Conservation (phyloP, 2,113 vertebrate species). For the Telmatochromis bifrenatus region DNA sequence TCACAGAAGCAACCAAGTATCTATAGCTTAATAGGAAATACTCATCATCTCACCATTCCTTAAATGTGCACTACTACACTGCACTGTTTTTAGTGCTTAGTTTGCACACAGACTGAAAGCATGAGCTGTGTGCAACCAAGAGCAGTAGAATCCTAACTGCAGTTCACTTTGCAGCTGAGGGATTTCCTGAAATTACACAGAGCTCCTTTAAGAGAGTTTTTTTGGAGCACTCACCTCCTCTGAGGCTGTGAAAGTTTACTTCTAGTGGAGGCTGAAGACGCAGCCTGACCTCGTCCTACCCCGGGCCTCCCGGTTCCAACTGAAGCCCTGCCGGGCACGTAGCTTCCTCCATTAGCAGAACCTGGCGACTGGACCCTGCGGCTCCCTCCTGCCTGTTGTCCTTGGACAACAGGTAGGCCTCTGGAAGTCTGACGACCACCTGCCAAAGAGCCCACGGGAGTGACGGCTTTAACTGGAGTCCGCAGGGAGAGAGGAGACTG, state of each 20-base stretch:
- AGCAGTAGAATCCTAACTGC: neutral
- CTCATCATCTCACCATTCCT: neutral
- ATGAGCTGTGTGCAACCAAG: neutral
- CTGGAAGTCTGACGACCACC: constrained; percentile 67
- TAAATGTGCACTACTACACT: neutral
- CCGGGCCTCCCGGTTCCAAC: constrained; percentile 49
- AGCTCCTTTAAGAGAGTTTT: neutral
- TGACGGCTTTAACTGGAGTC: constrained; percentile 73
- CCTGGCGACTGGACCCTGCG: constrained; percentile 70
- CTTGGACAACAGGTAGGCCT: constrained; percentile 61
- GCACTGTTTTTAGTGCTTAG: neutral
- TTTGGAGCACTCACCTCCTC: constrained; percentile 68
- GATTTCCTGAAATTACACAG: neutral
- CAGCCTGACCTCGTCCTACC: constrained; percentile 48
- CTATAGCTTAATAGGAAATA: neutral
- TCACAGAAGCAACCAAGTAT: neutral
- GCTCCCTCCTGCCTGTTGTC: neutral
- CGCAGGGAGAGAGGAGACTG: constrained; percentile 74
- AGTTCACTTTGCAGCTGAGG: neutral
- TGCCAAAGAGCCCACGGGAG: constrained; percentile 66
- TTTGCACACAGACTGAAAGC: neutral
- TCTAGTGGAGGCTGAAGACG: constrained; percentile 53
- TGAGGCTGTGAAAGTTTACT: constrained; percentile 70
- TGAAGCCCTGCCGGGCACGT: constrained; percentile 40
- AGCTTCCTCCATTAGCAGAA: constrained; percentile 46